Evolutionary conservation across 1,140 invertebrate genomes (phyloP).

Genomic region (Brachystomella parvula): DNA sequence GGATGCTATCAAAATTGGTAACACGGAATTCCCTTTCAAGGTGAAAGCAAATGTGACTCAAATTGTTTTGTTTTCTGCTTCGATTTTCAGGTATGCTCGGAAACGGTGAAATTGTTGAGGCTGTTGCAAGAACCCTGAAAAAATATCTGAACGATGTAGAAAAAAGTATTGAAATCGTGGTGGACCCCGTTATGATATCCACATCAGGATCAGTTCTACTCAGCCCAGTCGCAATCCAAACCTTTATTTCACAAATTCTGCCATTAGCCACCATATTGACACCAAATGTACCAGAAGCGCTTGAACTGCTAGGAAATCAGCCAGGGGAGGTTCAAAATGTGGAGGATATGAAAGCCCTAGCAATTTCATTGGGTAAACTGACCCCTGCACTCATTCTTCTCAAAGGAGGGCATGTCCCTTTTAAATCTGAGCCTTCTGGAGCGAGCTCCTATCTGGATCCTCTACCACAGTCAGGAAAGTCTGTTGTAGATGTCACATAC

Average conservation of each 20-base stretch:
- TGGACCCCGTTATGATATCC: constrained; percentile 7
- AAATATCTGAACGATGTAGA: not conserved
- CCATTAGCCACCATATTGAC: not conserved
- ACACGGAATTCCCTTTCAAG: too few species aligned
- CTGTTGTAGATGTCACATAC: not conserved
- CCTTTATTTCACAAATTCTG: not conserved
- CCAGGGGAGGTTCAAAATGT: not conserved
- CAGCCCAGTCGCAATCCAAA: not conserved
- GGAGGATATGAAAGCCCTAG: constrained; percentile 2
- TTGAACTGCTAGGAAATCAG: not conserved
- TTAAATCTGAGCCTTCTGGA: too few species aligned
- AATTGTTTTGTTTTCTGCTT: not conserved
- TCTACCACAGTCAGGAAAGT: not conserved
- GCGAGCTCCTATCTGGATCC: too few species aligned
- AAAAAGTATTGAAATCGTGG: not conserved
- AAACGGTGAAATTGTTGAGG: not conserved
- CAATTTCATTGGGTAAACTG: not conserved
- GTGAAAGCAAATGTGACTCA: not conserved
- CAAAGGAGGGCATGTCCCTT: constrained; percentile 8
- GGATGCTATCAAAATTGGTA: constrained; percentile 9
- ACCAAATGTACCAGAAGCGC: constrained; percentile 8
- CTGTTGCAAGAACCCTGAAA: not conserved
- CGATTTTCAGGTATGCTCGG: not conserved
- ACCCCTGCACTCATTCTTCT: not conserved
- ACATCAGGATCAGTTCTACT: not conserved